Conservation (phyloP, 2,888 invertebrate genomes). For the Sisyra nigra region DNA sequence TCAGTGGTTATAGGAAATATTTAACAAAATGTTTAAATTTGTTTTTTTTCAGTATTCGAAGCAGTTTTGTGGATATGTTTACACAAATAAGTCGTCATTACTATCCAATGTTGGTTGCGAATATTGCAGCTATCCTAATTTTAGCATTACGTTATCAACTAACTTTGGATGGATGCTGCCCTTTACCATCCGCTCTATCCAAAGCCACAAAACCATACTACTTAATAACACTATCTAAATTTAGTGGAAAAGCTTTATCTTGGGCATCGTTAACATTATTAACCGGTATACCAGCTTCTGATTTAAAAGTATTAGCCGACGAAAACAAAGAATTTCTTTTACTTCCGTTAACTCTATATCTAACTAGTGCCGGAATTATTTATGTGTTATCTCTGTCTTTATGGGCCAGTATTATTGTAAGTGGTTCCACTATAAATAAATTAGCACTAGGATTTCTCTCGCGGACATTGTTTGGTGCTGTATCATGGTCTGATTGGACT, state of each 20-base stretch:
- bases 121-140: constrained; percentile 45
- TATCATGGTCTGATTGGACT: constrained; percentile 41
- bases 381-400: constrained; percentile 35
- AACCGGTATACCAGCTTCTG: constrained; percentile 17
- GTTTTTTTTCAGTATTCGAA: constrained; percentile 39
- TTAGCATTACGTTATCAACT: constrained; percentile 40
- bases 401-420: constrained; percentile 41
- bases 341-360: constrained; percentile 42
- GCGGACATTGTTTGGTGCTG: constrained; percentile 28
- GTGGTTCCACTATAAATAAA: constrained; percentile 53
- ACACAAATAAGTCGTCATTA: constrained; percentile 52
- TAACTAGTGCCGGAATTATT: constrained; percentile 41
- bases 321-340: constrained; percentile 28
- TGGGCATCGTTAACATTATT: constrained; percentile 17
- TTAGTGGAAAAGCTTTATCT: constrained; percentile 29
- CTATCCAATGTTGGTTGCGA: constrained; percentile 44
- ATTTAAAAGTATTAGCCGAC: constrained; percentile 19
- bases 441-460: constrained; percentile 40
- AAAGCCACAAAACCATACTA: constrained; percentile 42
- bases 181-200: constrained; percentile 35
- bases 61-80: constrained; percentile 38
- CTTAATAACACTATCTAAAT: constrained; percentile 31
- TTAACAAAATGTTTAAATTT: not conserved
- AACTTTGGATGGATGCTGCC: constrained; percentile 25
- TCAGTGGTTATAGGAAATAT: constrained; percentile 5